Conservation (phyloP, 1,140 invertebrate genomes). For the Palaemon carinicauda region DNA sequence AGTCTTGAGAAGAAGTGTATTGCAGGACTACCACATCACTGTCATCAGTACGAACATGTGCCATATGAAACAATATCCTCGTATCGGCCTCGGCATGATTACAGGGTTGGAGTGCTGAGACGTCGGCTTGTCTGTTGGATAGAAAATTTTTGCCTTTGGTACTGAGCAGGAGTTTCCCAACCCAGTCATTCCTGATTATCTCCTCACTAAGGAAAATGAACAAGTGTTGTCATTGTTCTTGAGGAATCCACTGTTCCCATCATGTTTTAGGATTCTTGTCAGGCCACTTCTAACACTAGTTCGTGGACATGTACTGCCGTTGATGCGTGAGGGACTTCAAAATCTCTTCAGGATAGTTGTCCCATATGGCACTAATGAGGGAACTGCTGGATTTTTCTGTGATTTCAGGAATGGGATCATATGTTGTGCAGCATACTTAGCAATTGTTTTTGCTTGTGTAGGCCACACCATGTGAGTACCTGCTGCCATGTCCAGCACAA, state of each 20-base stretch:
- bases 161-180: constrained; percentile 4
- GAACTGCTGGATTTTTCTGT: neutral
- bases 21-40: neutral
- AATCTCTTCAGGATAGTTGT: neutral
- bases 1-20: neutral
- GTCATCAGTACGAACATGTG: neutral
- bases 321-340: constrained; percentile 4
- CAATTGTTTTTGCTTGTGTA: too few relatives aligned
- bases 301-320: neutral
- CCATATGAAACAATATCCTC: neutral
- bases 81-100: too few relatives aligned
- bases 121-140: neutral
- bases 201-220: constrained; percentile 2
- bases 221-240: neutral
- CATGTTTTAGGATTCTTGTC: neutral
- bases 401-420: too few relatives aligned
- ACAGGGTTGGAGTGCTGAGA: too few relatives aligned
- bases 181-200: neutral
- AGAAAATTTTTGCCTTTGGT: neutral
- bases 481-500: too few relatives aligned
- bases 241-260: neutral
- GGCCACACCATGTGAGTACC: too few relatives aligned
- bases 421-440: too few relatives aligned
- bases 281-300: neutral
- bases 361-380: neutral